phyloP scores from a whole-genome alignment of 2,888 invertebrate genomes.

The Ceraclea dissimilis region DNA sequence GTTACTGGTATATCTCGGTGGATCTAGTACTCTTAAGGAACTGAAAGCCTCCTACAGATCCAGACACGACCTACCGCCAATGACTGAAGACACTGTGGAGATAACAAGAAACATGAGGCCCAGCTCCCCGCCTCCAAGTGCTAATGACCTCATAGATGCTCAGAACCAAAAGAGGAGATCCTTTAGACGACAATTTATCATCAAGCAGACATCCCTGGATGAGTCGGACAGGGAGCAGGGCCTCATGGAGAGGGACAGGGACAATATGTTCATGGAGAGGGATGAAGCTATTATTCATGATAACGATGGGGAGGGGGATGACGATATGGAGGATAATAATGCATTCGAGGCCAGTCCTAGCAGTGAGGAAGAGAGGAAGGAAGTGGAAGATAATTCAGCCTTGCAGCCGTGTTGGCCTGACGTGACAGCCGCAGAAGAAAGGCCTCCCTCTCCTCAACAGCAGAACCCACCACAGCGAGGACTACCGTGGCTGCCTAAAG shows the following conservation, averaged over 20 bases:
- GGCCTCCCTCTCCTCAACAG: slow-evolving; percentile 14
- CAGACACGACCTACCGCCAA: slow-evolving; percentile 62
- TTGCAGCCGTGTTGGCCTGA: slow-evolving; percentile 10
- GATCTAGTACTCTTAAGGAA: slow-evolving; percentile 73
- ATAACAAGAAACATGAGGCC: slow-evolving; percentile 92
- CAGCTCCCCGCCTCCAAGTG: slow-evolving; percentile 90
- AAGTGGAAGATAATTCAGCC: slow-evolving; percentile 2
- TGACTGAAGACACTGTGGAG: slow-evolving; percentile 89
- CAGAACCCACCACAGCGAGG: slow-evolving; percentile 49
- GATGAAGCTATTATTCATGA: slow-evolving; percentile 41
- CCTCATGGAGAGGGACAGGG: slow-evolving; percentile 65
- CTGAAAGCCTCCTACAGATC: slow-evolving; percentile 66
- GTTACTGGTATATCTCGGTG: slow-evolving; percentile 85
- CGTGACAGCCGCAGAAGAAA: slow-evolving; percentile 10
- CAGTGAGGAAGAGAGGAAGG: slow-evolving; percentile 4
- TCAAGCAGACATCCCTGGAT: slow-evolving; percentile 88
- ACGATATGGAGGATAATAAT: slow-evolving; percentile 49
- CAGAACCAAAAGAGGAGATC: slow-evolving; percentile 73
- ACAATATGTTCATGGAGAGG: slow-evolving; percentile 65
- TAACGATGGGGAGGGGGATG: slow-evolving; percentile 54
- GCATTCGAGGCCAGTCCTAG: slow-evolving; percentile 37
- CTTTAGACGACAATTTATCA: slow-evolving; percentile 67
- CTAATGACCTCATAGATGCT: slow-evolving; percentile 79
- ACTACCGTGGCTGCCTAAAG: slow-evolving; percentile 95
- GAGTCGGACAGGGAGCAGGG: slow-evolving; percentile 65